These are phyloP conservation scores for Linnaemya tessellans DNA, from an alignment of 2,888 invertebrate genomes.

Conservation along the genomic window DNA sequence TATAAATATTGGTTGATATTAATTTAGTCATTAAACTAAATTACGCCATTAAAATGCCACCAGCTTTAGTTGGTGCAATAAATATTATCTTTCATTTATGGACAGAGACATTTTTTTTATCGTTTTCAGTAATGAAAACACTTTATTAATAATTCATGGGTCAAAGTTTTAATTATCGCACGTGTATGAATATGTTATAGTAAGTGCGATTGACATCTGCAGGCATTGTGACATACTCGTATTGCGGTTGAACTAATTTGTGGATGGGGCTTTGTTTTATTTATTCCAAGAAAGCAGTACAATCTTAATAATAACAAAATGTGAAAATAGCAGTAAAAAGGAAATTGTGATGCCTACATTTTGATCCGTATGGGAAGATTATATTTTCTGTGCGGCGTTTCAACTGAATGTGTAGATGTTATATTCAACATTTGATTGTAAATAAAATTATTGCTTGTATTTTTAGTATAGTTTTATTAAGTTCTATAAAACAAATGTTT, in stretches of 20 bases:
- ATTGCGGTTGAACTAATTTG: slow-evolving; percentile 30
- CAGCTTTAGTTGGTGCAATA: not conserved
- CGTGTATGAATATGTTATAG: not conserved
- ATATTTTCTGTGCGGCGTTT: not conserved
- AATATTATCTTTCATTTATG: slow-evolving; percentile 2
- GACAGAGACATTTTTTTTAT: slow-evolving; percentile 8
- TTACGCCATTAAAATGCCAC: slow-evolving; percentile 26
- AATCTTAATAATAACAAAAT: slow-evolving; percentile 2
- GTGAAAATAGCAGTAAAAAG: slow-evolving; percentile 21
- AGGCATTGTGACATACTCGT: not conserved
- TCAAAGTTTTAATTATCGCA: not conserved
- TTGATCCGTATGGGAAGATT: slow-evolving; percentile 8
- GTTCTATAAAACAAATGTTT: slow-evolving; percentile 20
- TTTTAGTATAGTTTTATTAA: slow-evolving; percentile 25
- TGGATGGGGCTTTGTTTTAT: not conserved
- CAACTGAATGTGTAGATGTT: not conserved
- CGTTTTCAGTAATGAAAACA: slow-evolving; percentile 14
- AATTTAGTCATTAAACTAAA: slow-evolving; percentile 23
- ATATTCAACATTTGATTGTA: not conserved
- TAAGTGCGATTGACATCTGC: not conserved
- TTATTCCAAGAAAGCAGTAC: slow-evolving; percentile 11
- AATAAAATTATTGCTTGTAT: slow-evolving; percentile 27
- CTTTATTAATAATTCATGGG: not conserved
- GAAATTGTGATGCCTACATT: slow-evolving; percentile 11
- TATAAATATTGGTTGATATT: slow-evolving; percentile 16